These are phyloP conservation scores for Spinus pinus DNA, from an alignment of 2,797 vertebrate species.

Conservation along the genomic window DNA sequence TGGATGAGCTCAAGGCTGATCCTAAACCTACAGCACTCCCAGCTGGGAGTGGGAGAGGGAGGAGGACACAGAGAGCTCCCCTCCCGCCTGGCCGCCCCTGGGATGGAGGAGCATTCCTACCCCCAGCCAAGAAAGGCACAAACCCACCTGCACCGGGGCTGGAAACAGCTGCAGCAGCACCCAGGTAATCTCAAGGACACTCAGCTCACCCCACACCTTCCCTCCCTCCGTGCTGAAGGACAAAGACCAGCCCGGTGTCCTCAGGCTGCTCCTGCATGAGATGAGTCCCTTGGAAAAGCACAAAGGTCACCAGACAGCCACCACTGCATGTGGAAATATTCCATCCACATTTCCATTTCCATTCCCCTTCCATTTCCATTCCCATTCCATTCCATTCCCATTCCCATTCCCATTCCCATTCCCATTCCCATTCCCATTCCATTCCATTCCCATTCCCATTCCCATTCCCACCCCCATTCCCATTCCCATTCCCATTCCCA, in stretches of 20 bases:
- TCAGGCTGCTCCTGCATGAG: background rate
- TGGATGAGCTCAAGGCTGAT: background rate
- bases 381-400: too few species aligned
- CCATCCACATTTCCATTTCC: too few species aligned
- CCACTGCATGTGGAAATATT: background rate
- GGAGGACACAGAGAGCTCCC: background rate
- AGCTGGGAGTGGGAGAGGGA: background rate
- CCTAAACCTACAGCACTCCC: background rate
- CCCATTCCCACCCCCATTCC: too few species aligned
- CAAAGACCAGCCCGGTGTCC: background rate
- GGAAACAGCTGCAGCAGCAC: background rate
- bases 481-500: too few species aligned
- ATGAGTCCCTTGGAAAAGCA: background rate
- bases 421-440: too few species aligned
- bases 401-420: too few species aligned
- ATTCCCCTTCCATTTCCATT: too few species aligned
- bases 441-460: too few species aligned
- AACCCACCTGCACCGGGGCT: rapidly evolving
- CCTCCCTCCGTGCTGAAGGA: background rate
- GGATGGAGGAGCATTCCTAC: background rate
- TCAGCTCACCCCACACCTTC: background rate
- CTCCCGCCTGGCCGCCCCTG: rapidly evolving
- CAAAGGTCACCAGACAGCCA: background rate
- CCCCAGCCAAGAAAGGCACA: background rate
- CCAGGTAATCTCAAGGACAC: background rate